A percentile compares a stretch with the other conserved stretches of the same genome.
Conservation (phyloP, 2,888 invertebrate species). For the Arge pagana region DNA sequence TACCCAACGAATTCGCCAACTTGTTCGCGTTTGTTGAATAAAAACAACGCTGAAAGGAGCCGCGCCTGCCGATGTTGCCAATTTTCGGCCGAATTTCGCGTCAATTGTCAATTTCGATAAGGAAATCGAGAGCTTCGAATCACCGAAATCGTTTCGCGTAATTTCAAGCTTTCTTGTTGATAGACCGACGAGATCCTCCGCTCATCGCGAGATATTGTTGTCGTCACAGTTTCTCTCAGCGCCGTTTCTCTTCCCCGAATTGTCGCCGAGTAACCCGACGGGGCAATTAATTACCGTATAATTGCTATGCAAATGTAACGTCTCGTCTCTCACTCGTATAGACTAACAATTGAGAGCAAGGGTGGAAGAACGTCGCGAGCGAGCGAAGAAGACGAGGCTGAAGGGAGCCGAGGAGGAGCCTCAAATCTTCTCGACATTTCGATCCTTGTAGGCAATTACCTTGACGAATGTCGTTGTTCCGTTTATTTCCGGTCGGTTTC, state of each 20-base stretch:
- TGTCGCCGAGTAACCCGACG: slow-evolving; percentile 10
- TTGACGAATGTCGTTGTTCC: slow-evolving; percentile 8
- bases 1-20: too few relatives aligned
- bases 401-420: neutral
- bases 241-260: neutral
- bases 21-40: too few relatives aligned
- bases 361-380: neutral
- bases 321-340: slow-evolving; percentile 21
- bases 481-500: neutral
- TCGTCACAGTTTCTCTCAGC: slow-evolving; percentile 7
- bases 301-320: slow-evolving; percentile 23
- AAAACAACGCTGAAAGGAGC: too few relatives aligned
- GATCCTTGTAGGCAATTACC: slow-evolving; percentile 2
- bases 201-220: slow-evolving; percentile 4
- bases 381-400: neutral
- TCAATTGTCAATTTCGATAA: too few relatives aligned
- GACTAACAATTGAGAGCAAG: slow-evolving; percentile 14
- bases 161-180: too few relatives aligned
- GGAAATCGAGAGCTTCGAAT: too few relatives aligned
- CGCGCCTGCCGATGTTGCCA: too few relatives aligned
- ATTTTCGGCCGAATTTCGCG: too few relatives aligned
- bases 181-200: too few relatives aligned
- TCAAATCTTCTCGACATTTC: neutral
- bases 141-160: too few relatives aligned
- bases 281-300: slow-evolving; percentile 22